Evolutionary conservation across 1,140 invertebrate genomes (phyloP).

Genomic region (Drosophila albomicans): DNA sequence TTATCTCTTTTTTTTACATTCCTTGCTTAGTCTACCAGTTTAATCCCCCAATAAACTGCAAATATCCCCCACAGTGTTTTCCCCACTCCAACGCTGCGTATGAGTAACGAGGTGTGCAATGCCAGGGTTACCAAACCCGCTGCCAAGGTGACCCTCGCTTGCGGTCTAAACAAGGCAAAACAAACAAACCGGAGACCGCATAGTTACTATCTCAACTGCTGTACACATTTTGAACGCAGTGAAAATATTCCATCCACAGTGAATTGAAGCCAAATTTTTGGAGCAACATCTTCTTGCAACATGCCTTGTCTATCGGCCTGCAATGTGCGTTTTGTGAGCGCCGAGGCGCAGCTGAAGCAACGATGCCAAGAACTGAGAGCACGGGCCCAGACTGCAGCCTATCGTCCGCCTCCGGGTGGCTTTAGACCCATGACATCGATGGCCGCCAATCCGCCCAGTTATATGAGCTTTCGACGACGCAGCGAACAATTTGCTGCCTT

Average conservation of each 20-base stretch:
- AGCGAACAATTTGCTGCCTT: constrained; percentile 60
- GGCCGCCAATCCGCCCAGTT: constrained; percentile 18
- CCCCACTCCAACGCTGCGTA: neutral
- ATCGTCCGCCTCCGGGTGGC: constrained; percentile 52
- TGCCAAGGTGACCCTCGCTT: constrained; percentile 65
- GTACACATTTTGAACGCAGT: constrained; percentile 7
- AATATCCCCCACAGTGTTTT: neutral
- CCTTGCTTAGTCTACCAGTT: too few species aligned
- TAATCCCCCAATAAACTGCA: too few species aligned
- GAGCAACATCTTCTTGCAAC: neutral
- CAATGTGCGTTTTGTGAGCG: constrained; percentile 73
- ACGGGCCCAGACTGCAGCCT: constrained; percentile 67
- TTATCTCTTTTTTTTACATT: too few species aligned
- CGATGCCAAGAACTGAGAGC: constrained; percentile 57
- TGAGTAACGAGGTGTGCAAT: constrained; percentile 24
- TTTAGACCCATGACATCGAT: constrained; percentile 46
- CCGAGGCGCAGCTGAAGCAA: constrained; percentile 57
- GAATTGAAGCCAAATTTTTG: neutral
- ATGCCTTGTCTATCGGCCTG: constrained; percentile 80
- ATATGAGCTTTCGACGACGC: constrained; percentile 39
- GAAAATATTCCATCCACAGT: neutral
- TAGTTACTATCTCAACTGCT: constrained; percentile 23
- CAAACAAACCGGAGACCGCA: neutral
- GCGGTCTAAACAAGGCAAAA: constrained; percentile 53
- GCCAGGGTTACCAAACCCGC: constrained; percentile 46